Conservation (phyloP, 2,113 vertebrate species). For the Microcebus lehilahytsara region DNA sequence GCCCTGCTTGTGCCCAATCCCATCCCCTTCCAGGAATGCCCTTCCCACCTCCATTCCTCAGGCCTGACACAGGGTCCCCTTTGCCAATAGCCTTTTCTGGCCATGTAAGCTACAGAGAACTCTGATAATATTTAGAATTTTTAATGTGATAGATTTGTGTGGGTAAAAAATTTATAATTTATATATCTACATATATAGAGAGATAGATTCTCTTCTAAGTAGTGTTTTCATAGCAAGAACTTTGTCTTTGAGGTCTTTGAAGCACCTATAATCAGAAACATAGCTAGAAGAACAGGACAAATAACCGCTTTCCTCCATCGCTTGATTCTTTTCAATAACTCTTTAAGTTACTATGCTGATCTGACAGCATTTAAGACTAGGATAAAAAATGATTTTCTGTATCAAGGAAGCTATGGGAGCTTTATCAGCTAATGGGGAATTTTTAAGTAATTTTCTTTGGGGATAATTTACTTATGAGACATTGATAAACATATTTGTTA, state of each 20-base stretch:
- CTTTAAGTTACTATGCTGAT: background rate
- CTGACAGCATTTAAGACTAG: background rate
- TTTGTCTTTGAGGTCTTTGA: background rate
- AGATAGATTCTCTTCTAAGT: background rate
- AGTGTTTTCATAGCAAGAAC: background rate
- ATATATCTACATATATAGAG: background rate
- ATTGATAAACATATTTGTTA: conserved; percentile 11
- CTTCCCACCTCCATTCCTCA: background rate
- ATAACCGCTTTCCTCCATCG: background rate
- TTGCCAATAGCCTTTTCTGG: background rate
- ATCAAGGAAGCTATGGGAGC: background rate
- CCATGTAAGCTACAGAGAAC: background rate
- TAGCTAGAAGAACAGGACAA: background rate
- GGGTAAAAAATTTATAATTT: background rate
- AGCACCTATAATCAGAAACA: background rate
- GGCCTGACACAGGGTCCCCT: background rate
- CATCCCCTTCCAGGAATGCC: background rate
- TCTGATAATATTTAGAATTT: background rate
- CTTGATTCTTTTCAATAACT: background rate
- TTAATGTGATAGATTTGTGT: background rate
- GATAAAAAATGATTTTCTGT: conserved; percentile 22
- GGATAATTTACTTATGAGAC: background rate
- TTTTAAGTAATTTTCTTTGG: background rate
- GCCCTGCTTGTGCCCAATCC: background rate
- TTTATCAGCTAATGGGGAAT: conserved; percentile 41